These are phyloP conservation scores for Pogonocherus hispidulus DNA, from an alignment of 2,888 invertebrate species.

Conservation along the genomic window DNA sequence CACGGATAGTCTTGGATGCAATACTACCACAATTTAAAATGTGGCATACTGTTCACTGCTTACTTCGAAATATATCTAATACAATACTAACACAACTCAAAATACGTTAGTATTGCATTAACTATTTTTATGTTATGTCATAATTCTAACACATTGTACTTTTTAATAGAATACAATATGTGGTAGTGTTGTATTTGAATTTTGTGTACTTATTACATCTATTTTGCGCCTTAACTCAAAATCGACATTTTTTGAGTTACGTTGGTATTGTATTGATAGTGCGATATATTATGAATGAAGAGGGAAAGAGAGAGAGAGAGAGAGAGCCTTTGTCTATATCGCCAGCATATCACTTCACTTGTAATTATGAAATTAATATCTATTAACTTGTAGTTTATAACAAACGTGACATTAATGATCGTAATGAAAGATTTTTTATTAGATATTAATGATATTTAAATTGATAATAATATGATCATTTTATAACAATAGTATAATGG, in stretches of 20 bases:
- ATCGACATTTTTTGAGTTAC: background rate
- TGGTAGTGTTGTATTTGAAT: background rate
- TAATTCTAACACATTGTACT: background rate
- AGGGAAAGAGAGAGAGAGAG: too few relatives aligned
- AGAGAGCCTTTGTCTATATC: too few relatives aligned
- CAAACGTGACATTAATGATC: too few relatives aligned
- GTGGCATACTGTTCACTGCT: constrained; percentile 1
- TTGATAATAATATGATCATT: too few relatives aligned
- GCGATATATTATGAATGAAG: too few relatives aligned
- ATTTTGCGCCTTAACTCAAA: constrained; percentile 1
- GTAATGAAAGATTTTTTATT: too few relatives aligned
- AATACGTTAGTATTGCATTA: background rate
- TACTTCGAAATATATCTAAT: background rate
- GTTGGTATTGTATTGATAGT: background rate
- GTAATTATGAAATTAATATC: too few relatives aligned
- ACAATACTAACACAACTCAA: background rate
- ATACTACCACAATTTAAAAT: background rate
- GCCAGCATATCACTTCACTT: too few relatives aligned
- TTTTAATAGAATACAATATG: too few relatives aligned
- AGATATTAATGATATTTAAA: too few relatives aligned
- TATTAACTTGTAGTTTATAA: too few relatives aligned
- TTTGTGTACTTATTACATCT: background rate
- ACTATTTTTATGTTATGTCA: constrained; percentile 3
- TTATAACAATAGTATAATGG: too few relatives aligned
- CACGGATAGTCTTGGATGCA: background rate